These are phyloP conservation scores for Megalurothrips usitatus DNA, from an alignment of 2,888 invertebrate species.

Conservation along the genomic window DNA sequence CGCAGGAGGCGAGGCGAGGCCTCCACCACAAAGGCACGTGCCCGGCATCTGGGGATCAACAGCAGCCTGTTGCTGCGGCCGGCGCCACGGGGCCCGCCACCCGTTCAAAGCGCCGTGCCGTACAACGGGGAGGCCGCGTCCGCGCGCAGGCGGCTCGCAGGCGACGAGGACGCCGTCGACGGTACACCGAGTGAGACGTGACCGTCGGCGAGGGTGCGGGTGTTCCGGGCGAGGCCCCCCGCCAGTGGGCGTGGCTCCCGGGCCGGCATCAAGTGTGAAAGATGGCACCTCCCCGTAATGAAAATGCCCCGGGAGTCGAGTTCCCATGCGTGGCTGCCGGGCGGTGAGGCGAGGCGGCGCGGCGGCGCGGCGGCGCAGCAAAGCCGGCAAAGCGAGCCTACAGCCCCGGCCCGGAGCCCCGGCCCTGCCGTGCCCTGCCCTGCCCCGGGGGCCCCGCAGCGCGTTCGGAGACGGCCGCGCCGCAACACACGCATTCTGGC, in stretches of 20 bases:
- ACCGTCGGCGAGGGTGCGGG: no score
- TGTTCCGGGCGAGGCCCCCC: background rate
- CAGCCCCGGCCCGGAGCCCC: background rate
- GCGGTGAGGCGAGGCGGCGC: background rate
- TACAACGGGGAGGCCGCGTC: no score
- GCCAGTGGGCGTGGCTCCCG: background rate
- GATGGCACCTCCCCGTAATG: background rate
- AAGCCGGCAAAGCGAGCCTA: background rate
- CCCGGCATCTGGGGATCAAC: background rate
- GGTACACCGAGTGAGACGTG: no score
- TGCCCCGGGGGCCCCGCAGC: no score
- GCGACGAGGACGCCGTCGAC: no score
- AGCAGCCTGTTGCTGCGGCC: constrained; percentile 12
- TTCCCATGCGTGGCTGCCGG: background rate
- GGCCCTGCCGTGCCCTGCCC: no score
- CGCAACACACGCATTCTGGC: no score
- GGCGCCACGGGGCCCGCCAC: background rate
- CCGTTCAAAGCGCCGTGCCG: background rate
- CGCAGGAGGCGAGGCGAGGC: background rate
- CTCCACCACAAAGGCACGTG: background rate
- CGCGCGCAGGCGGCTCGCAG: no score
- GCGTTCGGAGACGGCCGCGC: no score
- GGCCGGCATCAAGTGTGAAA: background rate
- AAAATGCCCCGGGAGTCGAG: background rate
- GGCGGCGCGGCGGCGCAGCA: background rate